phyloP scores from a whole-genome alignment of 2,888 invertebrate genomes.

The Syrphus vitripennis region DNA sequence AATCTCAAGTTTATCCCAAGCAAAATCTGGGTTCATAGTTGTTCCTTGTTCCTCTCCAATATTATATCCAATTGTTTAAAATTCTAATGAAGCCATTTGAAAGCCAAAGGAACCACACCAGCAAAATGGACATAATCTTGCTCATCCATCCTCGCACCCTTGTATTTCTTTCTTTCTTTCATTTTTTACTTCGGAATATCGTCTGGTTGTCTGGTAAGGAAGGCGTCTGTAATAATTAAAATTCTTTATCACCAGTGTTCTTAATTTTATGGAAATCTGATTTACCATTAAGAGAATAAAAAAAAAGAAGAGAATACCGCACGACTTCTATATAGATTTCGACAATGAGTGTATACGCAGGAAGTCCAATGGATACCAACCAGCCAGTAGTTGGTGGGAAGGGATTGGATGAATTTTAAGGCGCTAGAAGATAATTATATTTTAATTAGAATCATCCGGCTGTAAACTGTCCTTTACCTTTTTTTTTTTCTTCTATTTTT shows the following conservation, averaged over 20 bases:
- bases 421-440: conserved; percentile 79
- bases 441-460: conserved; percentile 82
- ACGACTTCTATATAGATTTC: conserved; percentile 48
- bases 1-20: background rate
- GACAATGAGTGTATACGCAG: conserved; percentile 44
- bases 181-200: conserved; percentile 11
- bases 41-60: conserved; percentile 37
- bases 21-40: background rate
- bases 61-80: conserved; percentile 61
- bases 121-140: conserved; percentile 58
- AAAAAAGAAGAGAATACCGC: conserved; percentile 36
- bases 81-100: conserved; percentile 65
- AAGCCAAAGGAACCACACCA: conserved; percentile 33
- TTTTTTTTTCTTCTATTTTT: too few species aligned
- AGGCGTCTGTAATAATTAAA: conserved; percentile 70
- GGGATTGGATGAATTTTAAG: conserved; percentile 55
- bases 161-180: background rate
- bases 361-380: conserved; percentile 31
- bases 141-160: conserved; percentile 19
- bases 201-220: conserved; percentile 67
- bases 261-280: conserved; percentile 71
- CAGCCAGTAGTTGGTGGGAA: conserved; percentile 9
- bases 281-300: conserved; percentile 19
- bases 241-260: conserved; percentile 71
- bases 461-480: conserved; percentile 81